Conservation (phyloP, 2,113 vertebrate genomes). For the Oxyura jamaicensis region DNA sequence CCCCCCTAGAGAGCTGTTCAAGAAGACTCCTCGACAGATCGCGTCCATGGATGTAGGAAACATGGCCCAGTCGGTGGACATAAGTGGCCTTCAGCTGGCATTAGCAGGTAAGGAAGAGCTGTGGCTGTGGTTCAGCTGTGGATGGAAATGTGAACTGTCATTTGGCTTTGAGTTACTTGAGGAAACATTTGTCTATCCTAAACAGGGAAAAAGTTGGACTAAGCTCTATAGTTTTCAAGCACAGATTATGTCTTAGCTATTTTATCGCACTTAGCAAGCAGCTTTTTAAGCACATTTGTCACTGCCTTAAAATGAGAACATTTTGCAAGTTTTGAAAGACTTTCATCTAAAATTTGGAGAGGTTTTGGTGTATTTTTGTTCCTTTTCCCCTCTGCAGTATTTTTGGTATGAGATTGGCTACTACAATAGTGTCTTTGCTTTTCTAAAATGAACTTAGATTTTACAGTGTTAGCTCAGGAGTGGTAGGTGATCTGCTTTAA, state of each 20-base stretch:
- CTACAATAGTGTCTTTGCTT: not conserved
- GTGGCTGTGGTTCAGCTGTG: not conserved
- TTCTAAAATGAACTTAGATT: not conserved
- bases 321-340: not conserved
- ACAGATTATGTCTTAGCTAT: not conserved
- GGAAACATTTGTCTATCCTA: not conserved
- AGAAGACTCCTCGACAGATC: conserved; percentile 97
- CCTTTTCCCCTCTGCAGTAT: not conserved
- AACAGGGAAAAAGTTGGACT: not conserved
- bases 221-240: not conserved
- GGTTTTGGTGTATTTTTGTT: not conserved
- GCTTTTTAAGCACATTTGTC: not conserved
- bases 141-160: not conserved
- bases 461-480: not conserved
- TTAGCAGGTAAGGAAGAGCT: conserved; percentile 83
- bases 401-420: not conserved
- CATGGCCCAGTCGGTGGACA: conserved; percentile 92
- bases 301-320: not conserved
- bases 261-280: not conserved
- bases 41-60: conserved; percentile 92
- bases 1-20: conserved; percentile 95
- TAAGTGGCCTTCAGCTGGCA: conserved; percentile 94
- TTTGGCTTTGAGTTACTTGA: not conserved
- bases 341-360: not conserved
- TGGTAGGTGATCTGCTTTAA: not conserved